Percentiles rank a stretch among this genome's conserved stretches.
Conservation (phyloP, 1,140 invertebrate genomes). For the Danaus melanippus region DNA sequence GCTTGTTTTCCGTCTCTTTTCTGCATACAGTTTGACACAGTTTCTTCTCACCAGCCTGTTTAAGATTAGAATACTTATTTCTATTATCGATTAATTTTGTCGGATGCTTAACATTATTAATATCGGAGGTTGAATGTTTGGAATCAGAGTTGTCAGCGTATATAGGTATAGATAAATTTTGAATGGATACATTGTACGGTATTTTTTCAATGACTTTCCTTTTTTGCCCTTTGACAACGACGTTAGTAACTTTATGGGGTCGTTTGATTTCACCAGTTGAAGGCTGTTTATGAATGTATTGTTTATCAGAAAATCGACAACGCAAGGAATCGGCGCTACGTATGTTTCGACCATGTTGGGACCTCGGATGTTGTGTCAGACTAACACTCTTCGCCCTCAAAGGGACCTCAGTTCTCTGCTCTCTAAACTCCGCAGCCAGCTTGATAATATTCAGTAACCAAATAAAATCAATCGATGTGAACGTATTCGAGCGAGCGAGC, state of each 20-base stretch:
- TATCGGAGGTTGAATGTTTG: slow-evolving; percentile 53
- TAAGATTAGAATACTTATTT: slow-evolving; percentile 58
- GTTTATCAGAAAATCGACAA: slow-evolving; percentile 30
- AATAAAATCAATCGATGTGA: slow-evolving; percentile 3
- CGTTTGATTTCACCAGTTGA: slow-evolving; percentile 27
- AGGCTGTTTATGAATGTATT: slow-evolving; percentile 31
- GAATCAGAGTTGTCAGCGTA: slow-evolving; percentile 47
- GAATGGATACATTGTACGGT: slow-evolving; percentile 49
- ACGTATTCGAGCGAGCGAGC: slow-evolving; percentile 27
- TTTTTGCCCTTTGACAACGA: slow-evolving; percentile 44
- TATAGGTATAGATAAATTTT: slow-evolving; percentile 56
- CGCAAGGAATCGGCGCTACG: slow-evolving; percentile 44
- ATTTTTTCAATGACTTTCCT: slow-evolving; percentile 45
- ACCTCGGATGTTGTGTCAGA: slow-evolving; percentile 42
- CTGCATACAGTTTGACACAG: slow-evolving; percentile 51
- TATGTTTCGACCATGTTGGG: slow-evolving; percentile 40
- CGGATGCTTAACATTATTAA: slow-evolving; percentile 25
- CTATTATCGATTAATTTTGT: slow-evolving; percentile 44
- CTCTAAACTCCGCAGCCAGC: slow-evolving; percentile 29
- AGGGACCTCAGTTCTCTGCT: slow-evolving; percentile 34
- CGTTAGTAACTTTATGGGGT: slow-evolving; percentile 26
- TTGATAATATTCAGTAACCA: slow-evolving; percentile 12
- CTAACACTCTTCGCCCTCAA: slow-evolving; percentile 52
- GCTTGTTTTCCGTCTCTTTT: slow-evolving; percentile 65
- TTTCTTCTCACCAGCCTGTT: slow-evolving; percentile 61